Percentiles rank a stretch among this genome's conserved stretches.
Conservation (phyloP, 2,888 invertebrate genomes). For the Ornithoptera priamus region DNA sequence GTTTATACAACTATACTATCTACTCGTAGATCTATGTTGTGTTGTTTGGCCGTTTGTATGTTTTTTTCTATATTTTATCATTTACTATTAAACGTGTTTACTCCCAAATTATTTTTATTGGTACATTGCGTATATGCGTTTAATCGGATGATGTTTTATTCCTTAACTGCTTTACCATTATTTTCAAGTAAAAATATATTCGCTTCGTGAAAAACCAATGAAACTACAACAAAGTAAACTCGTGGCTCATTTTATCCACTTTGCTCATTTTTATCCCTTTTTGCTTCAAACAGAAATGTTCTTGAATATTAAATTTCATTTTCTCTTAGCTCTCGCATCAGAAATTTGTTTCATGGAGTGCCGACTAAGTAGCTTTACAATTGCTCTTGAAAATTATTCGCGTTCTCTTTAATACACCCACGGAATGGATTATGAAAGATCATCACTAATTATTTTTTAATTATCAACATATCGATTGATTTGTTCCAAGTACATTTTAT, state of each 20-base stretch:
- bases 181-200: not conserved
- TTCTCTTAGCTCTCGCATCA: slow-evolving; percentile 30
- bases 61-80: no score
- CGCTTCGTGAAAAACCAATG: slow-evolving; percentile 3
- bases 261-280: slow-evolving; percentile 26
- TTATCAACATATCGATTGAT: not conserved
- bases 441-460: slow-evolving; percentile 2
- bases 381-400: slow-evolving; percentile 34
- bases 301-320: slow-evolving; percentile 31
- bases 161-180: not conserved
- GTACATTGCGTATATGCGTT: no score
- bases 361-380: slow-evolving; percentile 32
- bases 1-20: no score
- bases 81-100: no score
- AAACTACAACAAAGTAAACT: slow-evolving; percentile 15
- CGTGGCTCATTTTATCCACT: slow-evolving; percentile 23
- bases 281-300: slow-evolving; percentile 25
- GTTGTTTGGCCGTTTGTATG: no score
- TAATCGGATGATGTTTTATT: no score
- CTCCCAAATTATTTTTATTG: no score
- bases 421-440: slow-evolving; percentile 28
- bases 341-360: slow-evolving; percentile 32
- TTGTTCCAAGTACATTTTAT: not conserved
- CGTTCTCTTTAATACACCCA: slow-evolving; percentile 33
- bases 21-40: no score